phyloP scores from a whole-genome alignment of 2,888 invertebrate species.

The Eupelmus urozonus region DNA sequence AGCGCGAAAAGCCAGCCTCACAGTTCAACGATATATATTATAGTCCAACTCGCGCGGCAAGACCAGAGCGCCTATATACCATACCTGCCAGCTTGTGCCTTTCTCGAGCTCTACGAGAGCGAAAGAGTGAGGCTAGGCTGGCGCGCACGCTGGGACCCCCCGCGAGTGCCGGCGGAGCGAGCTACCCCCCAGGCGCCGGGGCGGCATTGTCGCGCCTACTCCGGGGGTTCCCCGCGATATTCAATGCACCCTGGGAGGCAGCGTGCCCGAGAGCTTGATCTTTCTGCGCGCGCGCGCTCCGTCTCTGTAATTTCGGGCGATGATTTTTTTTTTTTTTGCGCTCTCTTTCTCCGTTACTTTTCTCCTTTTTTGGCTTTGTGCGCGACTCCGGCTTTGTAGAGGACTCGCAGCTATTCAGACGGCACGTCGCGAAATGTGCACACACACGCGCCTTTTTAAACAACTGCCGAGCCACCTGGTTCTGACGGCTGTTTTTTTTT shows the following conservation, averaged over 20 bases:
- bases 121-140: neutral
- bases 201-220: constrained; percentile 74
- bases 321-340: constrained; percentile 30
- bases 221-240: constrained; percentile 69
- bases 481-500: neutral
- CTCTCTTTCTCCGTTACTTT: constrained; percentile 5
- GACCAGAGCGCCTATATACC: neutral
- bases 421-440: constrained; percentile 37
- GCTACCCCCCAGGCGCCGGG: constrained; percentile 63
- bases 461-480: constrained; percentile 53
- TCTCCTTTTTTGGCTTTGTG: constrained; percentile 5
- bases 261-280: constrained; percentile 1
- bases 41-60: too few relatives aligned
- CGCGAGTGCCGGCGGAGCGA: constrained; percentile 73
- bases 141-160: constrained; percentile 67
- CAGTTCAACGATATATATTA: too few relatives aligned
- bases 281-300: neutral
- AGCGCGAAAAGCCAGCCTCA: too few relatives aligned
- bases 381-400: neutral
- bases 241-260: constrained; percentile 49
- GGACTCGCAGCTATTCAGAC: constrained; percentile 38
- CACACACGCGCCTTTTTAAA: constrained; percentile 29
- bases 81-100: constrained; percentile 8
- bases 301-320: constrained; percentile 56
- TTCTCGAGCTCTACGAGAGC: too few relatives aligned